A percentile compares a stretch with the other conserved stretches of the same genome.
Conservation (phyloP, 2,113 vertebrate genomes). For the Lophura nycthemera region DNA sequence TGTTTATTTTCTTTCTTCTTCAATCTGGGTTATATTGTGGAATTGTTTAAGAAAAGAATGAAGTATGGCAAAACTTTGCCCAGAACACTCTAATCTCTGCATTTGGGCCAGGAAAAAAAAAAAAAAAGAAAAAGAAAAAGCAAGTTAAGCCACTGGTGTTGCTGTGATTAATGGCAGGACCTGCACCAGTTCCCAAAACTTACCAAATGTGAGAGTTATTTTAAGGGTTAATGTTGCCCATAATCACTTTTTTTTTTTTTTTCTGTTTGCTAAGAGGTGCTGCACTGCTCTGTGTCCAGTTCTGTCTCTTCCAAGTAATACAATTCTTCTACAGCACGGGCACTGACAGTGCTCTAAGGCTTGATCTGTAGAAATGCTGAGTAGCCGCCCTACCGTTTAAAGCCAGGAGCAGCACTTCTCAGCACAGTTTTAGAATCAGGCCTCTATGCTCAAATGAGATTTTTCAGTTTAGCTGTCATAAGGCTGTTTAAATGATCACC, state of each 20-base stretch:
- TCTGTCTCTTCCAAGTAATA: background rate
- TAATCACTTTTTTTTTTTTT: background rate
- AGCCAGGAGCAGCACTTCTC: background rate
- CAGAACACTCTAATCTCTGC: background rate
- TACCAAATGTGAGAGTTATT: background rate
- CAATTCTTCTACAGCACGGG: background rate
- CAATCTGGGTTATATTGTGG: background rate
- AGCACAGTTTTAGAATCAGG: background rate
- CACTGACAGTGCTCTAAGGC: background rate
- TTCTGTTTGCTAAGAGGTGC: background rate
- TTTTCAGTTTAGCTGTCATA: constrained; percentile 2
- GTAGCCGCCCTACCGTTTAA: background rate
- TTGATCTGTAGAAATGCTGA: constrained; percentile 1
- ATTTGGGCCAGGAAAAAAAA: background rate
- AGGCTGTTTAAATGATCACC: background rate
- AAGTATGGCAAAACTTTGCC: background rate
- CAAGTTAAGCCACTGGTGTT: background rate
- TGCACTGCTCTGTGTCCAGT: background rate
- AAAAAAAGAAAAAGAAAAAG: background rate
- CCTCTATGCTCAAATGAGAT: background rate
- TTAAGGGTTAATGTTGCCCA: background rate
- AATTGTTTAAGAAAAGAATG: background rate
- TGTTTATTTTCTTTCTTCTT: background rate
- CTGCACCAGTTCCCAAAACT: background rate
- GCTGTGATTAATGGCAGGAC: background rate